A percentile compares a stretch with the other conserved stretches of the same genome.
phyloP scores from a whole-genome alignment of 2,797 vertebrate genomes.

The Amniataba percoides region DNA sequence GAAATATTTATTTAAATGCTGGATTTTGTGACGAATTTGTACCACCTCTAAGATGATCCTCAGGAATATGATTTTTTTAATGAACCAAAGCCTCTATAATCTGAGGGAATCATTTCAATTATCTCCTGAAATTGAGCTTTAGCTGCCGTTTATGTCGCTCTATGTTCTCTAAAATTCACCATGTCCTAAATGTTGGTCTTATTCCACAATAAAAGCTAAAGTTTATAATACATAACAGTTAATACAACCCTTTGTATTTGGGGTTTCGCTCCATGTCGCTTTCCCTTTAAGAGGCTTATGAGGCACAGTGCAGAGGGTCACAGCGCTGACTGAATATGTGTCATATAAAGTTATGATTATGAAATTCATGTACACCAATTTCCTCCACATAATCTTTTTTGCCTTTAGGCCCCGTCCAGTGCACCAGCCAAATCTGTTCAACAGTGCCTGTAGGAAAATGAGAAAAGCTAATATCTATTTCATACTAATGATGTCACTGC shows the following conservation, averaged over 20 bases:
- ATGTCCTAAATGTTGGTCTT: slow-evolving; percentile 9
- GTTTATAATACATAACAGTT: slow-evolving; percentile 44
- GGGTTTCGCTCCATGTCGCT: slow-evolving; percentile 46
- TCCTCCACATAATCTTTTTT: slow-evolving; percentile 62
- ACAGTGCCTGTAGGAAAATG: slow-evolving; percentile 74
- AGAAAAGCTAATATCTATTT: slow-evolving; percentile 50
- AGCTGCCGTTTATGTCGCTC: neutral
- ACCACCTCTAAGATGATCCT: slow-evolving; percentile 44
- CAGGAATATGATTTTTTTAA: slow-evolving; percentile 44
- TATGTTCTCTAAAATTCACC: slow-evolving; percentile 18
- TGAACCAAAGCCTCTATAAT: slow-evolving; percentile 40
- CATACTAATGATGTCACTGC: slow-evolving; percentile 41
- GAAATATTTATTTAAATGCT: slow-evolving; percentile 31
- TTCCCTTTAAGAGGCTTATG: slow-evolving; percentile 77
- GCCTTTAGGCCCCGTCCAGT: slow-evolving; percentile 52
- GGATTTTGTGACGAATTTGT: slow-evolving; percentile 30
- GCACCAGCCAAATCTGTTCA: slow-evolving; percentile 72
- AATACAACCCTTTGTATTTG: slow-evolving; percentile 30
- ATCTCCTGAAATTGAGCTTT: slow-evolving; percentile 15
- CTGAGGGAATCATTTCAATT: slow-evolving; percentile 8
- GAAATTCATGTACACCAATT: slow-evolving; percentile 64
- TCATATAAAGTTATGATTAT: slow-evolving; percentile 67
- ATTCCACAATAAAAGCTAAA: slow-evolving; percentile 16
- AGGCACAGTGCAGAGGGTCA: slow-evolving; percentile 46
- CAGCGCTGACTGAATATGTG: slow-evolving; percentile 46